A percentile compares a stretch with the other conserved stretches of the same genome.
Conservation (phyloP, 2,113 vertebrate genomes). For the Mionectes macconnelli region DNA sequence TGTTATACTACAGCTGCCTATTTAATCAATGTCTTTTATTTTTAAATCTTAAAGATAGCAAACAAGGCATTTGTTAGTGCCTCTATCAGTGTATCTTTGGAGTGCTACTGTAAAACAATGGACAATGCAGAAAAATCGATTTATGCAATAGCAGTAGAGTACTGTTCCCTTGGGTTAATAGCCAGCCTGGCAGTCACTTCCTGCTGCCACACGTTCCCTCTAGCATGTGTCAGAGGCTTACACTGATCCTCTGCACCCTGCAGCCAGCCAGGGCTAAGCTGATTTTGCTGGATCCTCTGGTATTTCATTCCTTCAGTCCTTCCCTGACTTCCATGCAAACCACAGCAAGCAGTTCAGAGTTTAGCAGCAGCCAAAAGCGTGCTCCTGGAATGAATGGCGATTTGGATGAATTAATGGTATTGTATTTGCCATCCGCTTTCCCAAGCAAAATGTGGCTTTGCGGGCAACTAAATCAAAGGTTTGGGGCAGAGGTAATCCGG, state of each 20-base stretch:
- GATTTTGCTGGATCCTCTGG: not conserved
- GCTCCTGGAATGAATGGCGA: not conserved
- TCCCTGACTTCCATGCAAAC: not conserved
- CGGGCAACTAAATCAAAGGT: not conserved
- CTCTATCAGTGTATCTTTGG: not conserved
- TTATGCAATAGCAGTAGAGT: not conserved
- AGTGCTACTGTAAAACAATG: not conserved
- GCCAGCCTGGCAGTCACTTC: not conserved
- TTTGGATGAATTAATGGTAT: not conserved
- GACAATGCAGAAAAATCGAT: not conserved
- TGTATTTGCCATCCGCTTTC: not conserved
- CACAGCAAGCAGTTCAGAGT: not conserved
- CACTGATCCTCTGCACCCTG: not conserved
- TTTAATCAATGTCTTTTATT: not conserved
- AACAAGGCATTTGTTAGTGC: not conserved
- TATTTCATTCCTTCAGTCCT: not conserved
- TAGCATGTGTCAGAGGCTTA: not conserved
- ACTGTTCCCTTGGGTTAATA: not conserved
- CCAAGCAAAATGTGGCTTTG: not conserved
- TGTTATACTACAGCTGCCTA: not conserved
- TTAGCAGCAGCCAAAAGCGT: not conserved
- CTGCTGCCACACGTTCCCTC: not conserved
- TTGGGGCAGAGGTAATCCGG: not conserved
- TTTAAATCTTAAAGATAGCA: not conserved
- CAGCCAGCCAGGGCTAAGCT: not conserved